Base-by-base conservation (phyloP, 2,888 invertebrate genomes). In the Rotaria magnacalcarata region DNA sequence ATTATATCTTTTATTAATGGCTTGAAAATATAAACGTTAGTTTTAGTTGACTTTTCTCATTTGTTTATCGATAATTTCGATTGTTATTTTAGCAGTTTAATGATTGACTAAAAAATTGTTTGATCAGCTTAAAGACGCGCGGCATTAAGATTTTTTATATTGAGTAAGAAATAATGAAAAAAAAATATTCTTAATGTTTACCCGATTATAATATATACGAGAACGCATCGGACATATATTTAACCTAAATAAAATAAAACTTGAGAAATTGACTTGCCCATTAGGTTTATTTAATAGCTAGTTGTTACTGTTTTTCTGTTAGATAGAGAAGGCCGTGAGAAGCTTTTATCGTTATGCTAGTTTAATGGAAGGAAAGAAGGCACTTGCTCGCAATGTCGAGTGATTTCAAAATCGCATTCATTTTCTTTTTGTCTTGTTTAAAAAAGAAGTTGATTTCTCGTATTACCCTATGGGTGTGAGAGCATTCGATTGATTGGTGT, bases 291-390 rank as follows among this genome's bases (percentile, higher is more conserved):
- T 67, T 41, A 27, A 19, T 67, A 67, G 34, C 34, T 34, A 34
- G 2, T 16, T 27, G 14, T 67, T 67, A 27, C n/a, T 21, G 19
- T 54, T 21, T 19, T 54, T 54, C 21, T 19, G 19, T 54, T 21
- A 19, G 5, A 54, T 14, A 54, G 3, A 54, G 54, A 34, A 67
- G 67, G 67, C 34, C 67, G 34, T 67, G 67, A 67, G 67, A 67
- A 67, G 67, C 34, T 67, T 67, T 67, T 67, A 67, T 67, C 19
- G 16, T 67, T 27, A 67, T 67, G 7, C 67, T 67, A 41, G 34
- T 67, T 34, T 67, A 67, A 67, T 67, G 67, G 34, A 56, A 24
- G 34, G 27, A 67, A 67, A 80, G 47, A 80, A 80, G 47, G 80
- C 43, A 80, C n/a, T 80, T 80, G 80, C 47, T 47, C 5, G n/a